phyloP scores from a whole-genome alignment of 2,113 vertebrate genomes.

The Grus americana region DNA sequence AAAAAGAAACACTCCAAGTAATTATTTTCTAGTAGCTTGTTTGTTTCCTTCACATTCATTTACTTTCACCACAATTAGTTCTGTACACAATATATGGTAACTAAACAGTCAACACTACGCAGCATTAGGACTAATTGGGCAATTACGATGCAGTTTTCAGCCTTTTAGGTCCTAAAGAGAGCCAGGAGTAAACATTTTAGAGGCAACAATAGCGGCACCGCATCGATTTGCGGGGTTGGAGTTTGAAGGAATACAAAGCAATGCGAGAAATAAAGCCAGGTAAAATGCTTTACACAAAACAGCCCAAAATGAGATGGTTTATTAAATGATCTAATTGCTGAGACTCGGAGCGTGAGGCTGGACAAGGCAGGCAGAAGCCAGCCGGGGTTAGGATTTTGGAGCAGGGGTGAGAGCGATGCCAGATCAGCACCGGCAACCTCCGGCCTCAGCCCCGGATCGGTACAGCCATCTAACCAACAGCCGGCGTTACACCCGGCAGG shows the following conservation, averaged over 20 bases:
- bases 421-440: neutral
- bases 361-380: neutral
- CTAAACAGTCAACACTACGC: slow-evolving; percentile 86
- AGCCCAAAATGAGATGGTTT: neutral
- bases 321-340: slow-evolving; percentile 54
- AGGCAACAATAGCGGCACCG: slow-evolving; percentile 77
- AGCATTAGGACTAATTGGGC: slow-evolving; percentile 99
- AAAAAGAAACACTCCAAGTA: slow-evolving; percentile 99
- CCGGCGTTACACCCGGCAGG: neutral
- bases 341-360: neutral
- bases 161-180: slow-evolving; percentile 93
- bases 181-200: slow-evolving; percentile 84
- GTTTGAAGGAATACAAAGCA: slow-evolving; percentile 72
- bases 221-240: slow-evolving; percentile 63
- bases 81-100: slow-evolving; percentile 87
- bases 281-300: slow-evolving; percentile 41
- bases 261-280: slow-evolving; percentile 33
- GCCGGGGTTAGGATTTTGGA: neutral
- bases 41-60: slow-evolving; percentile 99
- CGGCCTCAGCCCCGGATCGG: rapidly evolving
- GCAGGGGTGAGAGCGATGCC: rapidly evolving
- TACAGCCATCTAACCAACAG: neutral
- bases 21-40: slow-evolving; percentile 99
- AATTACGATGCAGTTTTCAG: slow-evolving; percentile 97
- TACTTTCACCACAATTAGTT: slow-evolving; percentile 99